These are phyloP conservation scores for Heteronetta atricapilla DNA, from an alignment of 2,113 vertebrate genomes.

Conservation along the genomic window DNA sequence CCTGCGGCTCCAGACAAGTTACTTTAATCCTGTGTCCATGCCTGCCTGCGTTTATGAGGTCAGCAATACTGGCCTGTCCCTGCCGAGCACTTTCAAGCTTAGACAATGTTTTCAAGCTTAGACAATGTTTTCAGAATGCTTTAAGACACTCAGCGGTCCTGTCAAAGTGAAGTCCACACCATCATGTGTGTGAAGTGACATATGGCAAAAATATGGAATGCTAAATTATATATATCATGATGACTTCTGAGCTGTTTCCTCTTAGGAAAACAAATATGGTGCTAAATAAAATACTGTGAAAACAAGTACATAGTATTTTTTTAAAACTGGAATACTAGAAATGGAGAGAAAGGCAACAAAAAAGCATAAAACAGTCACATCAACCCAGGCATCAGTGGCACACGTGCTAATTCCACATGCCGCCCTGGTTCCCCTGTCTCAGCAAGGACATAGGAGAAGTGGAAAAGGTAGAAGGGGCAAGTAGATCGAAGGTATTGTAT, in stretches of 20 bases:
- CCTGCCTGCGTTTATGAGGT: background rate
- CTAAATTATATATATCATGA: too few relatives aligned
- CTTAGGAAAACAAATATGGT: background rate
- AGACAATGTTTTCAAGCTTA: background rate
- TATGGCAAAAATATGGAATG: background rate
- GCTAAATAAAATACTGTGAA: background rate
- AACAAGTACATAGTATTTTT: background rate
- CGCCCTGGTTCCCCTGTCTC: background rate
- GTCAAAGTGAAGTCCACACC: background rate
- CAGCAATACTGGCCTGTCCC: background rate
- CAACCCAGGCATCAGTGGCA: background rate
- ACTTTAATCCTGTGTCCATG: background rate
- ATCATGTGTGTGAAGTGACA: fast-evolving
- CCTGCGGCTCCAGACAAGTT: background rate
- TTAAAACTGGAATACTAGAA: background rate
- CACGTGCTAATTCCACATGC: fast-evolving
- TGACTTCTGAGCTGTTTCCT: background rate
- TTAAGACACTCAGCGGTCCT: background rate
- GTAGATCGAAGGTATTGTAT: background rate
- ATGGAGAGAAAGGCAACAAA: background rate
- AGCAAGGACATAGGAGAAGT: background rate
- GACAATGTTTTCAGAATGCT: background rate
- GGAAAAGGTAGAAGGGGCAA: background rate
- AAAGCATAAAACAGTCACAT: background rate
- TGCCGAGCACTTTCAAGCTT: background rate